Evolutionary conservation across 2,797 vertebrate genomes (phyloP).

Genomic region (Sebastes oblongus): DNA sequence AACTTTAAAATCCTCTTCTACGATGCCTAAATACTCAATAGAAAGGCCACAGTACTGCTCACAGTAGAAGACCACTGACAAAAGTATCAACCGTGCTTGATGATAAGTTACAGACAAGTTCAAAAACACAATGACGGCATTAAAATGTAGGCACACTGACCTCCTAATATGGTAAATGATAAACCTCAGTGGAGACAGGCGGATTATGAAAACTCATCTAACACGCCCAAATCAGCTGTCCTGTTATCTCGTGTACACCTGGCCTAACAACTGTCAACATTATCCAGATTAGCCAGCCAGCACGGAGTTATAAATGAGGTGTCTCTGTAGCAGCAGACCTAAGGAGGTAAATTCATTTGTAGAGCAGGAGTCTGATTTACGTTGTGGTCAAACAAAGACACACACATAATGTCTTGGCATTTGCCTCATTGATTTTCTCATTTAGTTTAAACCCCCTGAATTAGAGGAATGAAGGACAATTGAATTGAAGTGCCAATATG

Average conservation of each 20-base stretch:
- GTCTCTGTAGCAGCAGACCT: background rate
- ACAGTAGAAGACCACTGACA: background rate
- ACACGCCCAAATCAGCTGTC: background rate
- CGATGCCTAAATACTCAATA: background rate
- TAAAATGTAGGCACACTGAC: background rate
- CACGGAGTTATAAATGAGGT: background rate
- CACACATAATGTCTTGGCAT: background rate
- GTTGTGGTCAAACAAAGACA: background rate
- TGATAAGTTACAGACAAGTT: background rate
- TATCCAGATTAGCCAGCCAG: background rate
- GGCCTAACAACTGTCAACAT: background rate
- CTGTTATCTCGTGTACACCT: background rate
- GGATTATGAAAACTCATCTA: background rate
- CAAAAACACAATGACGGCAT: background rate
- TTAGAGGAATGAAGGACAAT: background rate
- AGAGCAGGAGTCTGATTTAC: background rate
- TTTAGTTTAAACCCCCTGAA: background rate
- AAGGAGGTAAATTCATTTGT: background rate
- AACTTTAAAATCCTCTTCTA: background rate
- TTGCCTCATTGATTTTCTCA: slow-evolving; percentile 18
- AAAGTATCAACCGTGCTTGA: background rate
- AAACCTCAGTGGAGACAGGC: background rate
- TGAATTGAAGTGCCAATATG: background rate
- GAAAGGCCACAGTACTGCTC: background rate
- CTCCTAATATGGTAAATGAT: background rate